Base-by-base conservation (phyloP, 2,797 vertebrate genomes). In the Rhinophrynus dorsalis region DNA sequence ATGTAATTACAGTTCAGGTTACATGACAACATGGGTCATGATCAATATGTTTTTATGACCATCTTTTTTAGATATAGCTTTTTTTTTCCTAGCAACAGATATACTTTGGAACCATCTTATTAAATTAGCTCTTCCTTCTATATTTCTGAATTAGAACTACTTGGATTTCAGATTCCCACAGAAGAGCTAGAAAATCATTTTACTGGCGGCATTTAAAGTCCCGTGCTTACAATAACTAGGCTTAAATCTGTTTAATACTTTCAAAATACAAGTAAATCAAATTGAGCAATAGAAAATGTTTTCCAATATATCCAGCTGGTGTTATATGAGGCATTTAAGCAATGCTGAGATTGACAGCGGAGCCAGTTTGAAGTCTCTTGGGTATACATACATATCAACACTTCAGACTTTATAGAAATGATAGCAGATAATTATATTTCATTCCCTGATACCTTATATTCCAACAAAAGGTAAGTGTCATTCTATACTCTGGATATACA, bases 201-300 rank as follows among this genome's bases (percentile, higher is more conserved):
- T 69, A 68, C 18, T 10, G 24, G 37, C 33, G 35, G 37, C 57
- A 45, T 20, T 32, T 54, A 15, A 12, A 7, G n/a, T 54, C 20
- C 5, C 45, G 51, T 40, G 23, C 17, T 59, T 60, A 52, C 37
- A 51, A 52, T 61, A 61, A 44, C 57, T 23, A 60, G 55, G 26
- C 26, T 52, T 42, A 42, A 60, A 60, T 68, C 8, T 21, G 45
- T 48, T 66, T 74, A 68, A 45, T 67, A 17, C 17, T 44, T 45
- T 56, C 13, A 72, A 80, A 80, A 72, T 56, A 45, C 33, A 83
- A 73, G 47, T 68, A 73, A 75, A 59, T 54, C 3, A 37, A 76
- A 63, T 29, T 32, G 17, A 81, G 32, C 5, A 52, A 77, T 17
- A 55, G 18, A 24, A 52, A 75, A 20, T 68, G 3, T 29, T 17